Percentiles rank a stretch among this genome's conserved stretches.
phyloP scores from a whole-genome alignment of 2,888 invertebrate species.

The Cephalotes varians region DNA sequence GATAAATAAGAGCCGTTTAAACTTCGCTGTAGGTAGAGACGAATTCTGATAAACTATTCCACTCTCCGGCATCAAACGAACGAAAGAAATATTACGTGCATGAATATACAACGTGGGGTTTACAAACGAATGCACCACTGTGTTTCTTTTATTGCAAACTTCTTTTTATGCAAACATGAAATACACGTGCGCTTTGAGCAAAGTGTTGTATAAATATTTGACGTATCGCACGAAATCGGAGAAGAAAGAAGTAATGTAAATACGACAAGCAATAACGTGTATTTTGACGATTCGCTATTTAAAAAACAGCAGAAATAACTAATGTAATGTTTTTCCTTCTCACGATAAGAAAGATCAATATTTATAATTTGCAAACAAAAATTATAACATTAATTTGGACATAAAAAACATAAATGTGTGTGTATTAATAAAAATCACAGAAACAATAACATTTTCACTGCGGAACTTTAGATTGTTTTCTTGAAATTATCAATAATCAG shows the following conservation, averaged over 20 bases:
- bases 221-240: conserved; percentile 33
- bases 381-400: background rate
- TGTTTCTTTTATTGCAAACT: conserved; percentile 22
- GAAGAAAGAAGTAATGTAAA: conserved; percentile 30
- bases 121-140: conserved; percentile 6
- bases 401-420: background rate
- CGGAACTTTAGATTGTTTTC: background rate
- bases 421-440: background rate
- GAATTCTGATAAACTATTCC: conserved; percentile 7
- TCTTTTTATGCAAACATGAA: conserved; percentile 28
- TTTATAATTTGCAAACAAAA: background rate
- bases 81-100: conserved; percentile 28
- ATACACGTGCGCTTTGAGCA: conserved; percentile 5
- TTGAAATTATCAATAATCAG: background rate
- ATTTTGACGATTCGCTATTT: background rate
- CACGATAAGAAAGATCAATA: background rate
- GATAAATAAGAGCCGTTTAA: conserved; percentile 43
- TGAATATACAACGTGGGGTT: conserved; percentile 22
- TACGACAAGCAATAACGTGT: background rate
- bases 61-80: conserved; percentile 29
- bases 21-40: conserved; percentile 33
- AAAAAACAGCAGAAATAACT: background rate
- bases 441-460: background rate
- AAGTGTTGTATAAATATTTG: conserved; percentile 37
- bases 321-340: background rate